Base-by-base conservation (phyloP, 2,797 vertebrate species). In the Macropodus opercularis region DNA sequence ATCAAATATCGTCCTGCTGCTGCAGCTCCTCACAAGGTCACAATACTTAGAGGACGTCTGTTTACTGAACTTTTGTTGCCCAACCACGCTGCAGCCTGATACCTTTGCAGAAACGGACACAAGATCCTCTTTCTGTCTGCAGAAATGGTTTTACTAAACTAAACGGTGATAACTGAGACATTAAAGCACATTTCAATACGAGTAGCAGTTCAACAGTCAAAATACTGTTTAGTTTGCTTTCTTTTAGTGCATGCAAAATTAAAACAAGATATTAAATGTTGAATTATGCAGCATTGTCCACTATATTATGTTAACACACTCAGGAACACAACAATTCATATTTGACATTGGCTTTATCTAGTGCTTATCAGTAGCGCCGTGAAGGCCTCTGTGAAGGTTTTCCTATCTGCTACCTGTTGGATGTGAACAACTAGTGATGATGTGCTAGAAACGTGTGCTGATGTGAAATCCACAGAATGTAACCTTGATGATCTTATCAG, bases 341-440 rank as follows among this genome's bases (percentile, higher is more conserved):
- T 58, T 53, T 18, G 21, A 5, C 48, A 69, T 2, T 48, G 19
- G 9, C 14, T 44, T 66, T 61, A 62, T 77, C 56, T 41, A 19
- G 27, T 12, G 58, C 52, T 71, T 85, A 85, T 86, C 81, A 50
- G 56, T n/a, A 22, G 3, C 3, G 4, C 44, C 72, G 7, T 58
- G 23, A 85, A 85, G 80, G 77, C 56, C 77, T 65, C 3, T n/a
- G 2, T 51, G 40, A 80, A 79, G 41, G 51, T 9, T 26, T 55
- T 40, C 17, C 14, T 70, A 64, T 66, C 55, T 52, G 21, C 18
- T n/a, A 31, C 2, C 8, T 39, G 48, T 40, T 51, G 9, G 13
- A 46, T 27, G 39, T 47, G n/a, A 42, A 60, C 1, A 6, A 31
- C 8, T 27, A 18, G 5, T 67, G 57, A 65, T 63, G 31, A 62